These are phyloP conservation scores for Ypsolopha scabrella DNA, from an alignment of 2,888 invertebrate species.

Conservation along the genomic window DNA sequence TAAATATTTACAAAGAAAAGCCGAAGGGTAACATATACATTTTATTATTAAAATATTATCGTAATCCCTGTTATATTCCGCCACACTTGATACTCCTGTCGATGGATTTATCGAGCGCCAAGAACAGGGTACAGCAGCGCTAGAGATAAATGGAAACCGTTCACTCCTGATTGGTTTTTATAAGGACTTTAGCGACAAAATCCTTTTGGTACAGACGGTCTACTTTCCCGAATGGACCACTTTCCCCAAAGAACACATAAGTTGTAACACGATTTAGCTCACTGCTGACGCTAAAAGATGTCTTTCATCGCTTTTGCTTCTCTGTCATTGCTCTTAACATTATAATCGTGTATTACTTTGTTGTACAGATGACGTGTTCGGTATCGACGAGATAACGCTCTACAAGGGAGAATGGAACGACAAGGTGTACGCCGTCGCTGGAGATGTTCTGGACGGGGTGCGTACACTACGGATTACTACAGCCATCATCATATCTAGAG, in stretches of 20 bases:
- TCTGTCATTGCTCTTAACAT: neutral
- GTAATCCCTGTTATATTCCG: slow-evolving; percentile 6
- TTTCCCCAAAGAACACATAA: no score
- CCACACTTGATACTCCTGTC: slow-evolving; percentile 8
- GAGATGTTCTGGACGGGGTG: slow-evolving; percentile 96
- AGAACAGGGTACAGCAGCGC: slow-evolving; percentile 10
- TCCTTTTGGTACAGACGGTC: no score
- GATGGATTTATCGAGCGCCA: slow-evolving; percentile 10
- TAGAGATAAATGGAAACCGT: neutral
- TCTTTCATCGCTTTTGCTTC: neutral
- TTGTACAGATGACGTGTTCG: slow-evolving; percentile 85
- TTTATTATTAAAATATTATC: neutral
- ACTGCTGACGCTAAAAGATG: no score
- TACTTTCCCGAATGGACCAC: no score
- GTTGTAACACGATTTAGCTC: no score
- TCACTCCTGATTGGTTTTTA: neutral
- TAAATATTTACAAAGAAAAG: no score
- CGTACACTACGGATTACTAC: slow-evolving; percentile 27
- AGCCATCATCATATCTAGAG: no score
- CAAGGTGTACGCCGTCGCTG: slow-evolving; percentile 89
- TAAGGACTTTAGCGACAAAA: slow-evolving; percentile 3
- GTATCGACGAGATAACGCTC: slow-evolving; percentile 93
- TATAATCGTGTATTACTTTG: neutral
- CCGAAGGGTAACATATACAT: no score
- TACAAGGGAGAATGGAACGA: slow-evolving; percentile 91